These are phyloP conservation scores for Athalia circularis DNA, from an alignment of 2,888 invertebrate species.

Conservation along the genomic window DNA sequence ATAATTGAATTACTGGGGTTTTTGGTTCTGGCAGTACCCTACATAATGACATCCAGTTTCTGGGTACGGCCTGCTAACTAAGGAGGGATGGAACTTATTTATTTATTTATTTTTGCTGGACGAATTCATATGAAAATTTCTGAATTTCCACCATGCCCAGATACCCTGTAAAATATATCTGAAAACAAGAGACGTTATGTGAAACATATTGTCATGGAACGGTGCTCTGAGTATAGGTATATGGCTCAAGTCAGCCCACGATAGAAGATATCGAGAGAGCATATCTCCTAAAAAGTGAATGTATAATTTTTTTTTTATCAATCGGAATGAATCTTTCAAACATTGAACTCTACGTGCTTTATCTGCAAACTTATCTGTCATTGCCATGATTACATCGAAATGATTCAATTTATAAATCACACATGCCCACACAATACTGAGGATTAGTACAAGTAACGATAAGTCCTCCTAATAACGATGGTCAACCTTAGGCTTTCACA, in stretches of 20 bases:
- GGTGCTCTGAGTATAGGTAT: neutral
- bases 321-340: conserved; percentile 17
- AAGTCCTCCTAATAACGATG: conserved; percentile 23
- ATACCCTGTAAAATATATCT: conserved; percentile 29
- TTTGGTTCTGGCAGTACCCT: too few relatives aligned
- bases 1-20: too few relatives aligned
- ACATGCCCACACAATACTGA: conserved; percentile 2
- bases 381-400: conserved; percentile 12
- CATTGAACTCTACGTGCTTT: conserved; percentile 27
- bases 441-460: neutral
- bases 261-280: neutral
- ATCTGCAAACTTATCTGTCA: neutral
- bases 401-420: conserved; percentile 14
- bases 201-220: conserved; percentile 18
- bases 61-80: too few relatives aligned
- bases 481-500: conserved; percentile 25
- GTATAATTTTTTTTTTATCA: conserved; percentile 20
- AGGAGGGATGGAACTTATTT: too few relatives aligned
- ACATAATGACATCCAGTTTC: too few relatives aligned
- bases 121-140: neutral
- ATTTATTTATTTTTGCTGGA: too few relatives aligned
- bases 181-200: neutral
- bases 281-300: conserved; percentile 18
- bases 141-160: conserved; percentile 26
- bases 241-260: neutral